Evolutionary conservation across 2,113 vertebrate genomes (phyloP).

Genomic region (Sinocyclocheilus maitianheensis): DNA sequence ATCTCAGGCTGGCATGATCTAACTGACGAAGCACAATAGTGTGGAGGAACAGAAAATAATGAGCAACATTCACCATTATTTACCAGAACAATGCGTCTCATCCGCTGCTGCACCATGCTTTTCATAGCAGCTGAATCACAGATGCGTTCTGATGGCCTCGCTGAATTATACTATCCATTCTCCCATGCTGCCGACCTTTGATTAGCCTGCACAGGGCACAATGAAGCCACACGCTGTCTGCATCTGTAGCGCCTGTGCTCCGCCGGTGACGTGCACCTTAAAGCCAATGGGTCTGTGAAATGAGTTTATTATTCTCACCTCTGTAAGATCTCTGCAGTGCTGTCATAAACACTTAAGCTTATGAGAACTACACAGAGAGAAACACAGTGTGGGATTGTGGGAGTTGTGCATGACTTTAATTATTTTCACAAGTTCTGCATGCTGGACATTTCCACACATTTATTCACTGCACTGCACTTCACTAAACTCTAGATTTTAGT

Average conservation of each 20-base stretch:
- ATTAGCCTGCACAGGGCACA: constrained; percentile 35
- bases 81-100: not conserved
- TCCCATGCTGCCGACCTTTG: constrained; percentile 13
- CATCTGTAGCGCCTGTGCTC: too few species aligned
- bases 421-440: not conserved
- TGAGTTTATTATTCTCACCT: not conserved
- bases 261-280: not conserved
- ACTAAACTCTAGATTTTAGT: not conserved
- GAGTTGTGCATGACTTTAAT: not conserved
- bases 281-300: not conserved
- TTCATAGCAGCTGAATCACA: not conserved
- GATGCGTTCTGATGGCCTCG: constrained; percentile 45
- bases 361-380: not conserved
- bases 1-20: not conserved
- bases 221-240: not conserved
- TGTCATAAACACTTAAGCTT: not conserved
- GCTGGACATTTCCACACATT: not conserved
- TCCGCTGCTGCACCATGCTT: not conserved
- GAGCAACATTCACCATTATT: not conserved
- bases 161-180: constrained; percentile 19
- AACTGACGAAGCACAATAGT: not conserved
- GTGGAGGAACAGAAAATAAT: not conserved
- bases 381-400: not conserved
- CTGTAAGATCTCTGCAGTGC: not conserved
- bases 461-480: not conserved